Conservation (phyloP, 2,797 vertebrate species). For the Thaleichthys pacificus region DNA sequence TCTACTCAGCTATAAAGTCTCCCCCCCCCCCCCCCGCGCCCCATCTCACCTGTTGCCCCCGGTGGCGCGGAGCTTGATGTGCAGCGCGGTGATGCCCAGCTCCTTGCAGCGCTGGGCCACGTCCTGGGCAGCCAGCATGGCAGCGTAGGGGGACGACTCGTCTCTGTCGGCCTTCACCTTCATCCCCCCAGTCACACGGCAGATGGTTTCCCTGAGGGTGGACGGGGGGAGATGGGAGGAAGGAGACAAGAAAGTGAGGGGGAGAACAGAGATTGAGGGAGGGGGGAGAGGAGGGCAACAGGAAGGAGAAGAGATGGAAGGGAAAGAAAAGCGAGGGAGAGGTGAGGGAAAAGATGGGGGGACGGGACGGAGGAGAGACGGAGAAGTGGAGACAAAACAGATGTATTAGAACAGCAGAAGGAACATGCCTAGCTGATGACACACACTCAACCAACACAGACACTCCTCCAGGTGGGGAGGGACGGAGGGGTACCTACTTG, state of each 20-base stretch:
- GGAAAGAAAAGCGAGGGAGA: no score
- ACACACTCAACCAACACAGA: background rate
- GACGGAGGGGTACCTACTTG: slow-evolving; percentile 82
- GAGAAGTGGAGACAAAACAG: no score
- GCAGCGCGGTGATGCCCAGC: slow-evolving; percentile 93
- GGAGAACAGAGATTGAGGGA: background rate
- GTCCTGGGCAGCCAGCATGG: slow-evolving; percentile 97
- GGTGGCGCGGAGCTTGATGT: slow-evolving; percentile 95
- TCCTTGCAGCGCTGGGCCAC: slow-evolving; percentile 98
- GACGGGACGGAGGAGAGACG: background rate
- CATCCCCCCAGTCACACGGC: slow-evolving; percentile 96
- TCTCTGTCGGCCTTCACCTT: slow-evolving; percentile 98
- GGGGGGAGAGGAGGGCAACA: background rate
- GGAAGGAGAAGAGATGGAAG: background rate
- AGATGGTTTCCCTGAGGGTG: slow-evolving; percentile 88
- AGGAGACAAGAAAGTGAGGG: background rate
- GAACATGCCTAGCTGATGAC: background rate
- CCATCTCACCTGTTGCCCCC: slow-evolving; percentile 87
- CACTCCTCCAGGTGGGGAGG: background rate
- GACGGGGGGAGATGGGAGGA: background rate
- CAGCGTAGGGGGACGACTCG: slow-evolving; percentile 93
- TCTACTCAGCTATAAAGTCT: no score
- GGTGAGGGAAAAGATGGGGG: background rate
- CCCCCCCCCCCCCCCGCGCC: no score
- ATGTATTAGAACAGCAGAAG: no score